Evolutionary conservation across 2,113 vertebrate genomes (phyloP), one percentile per base, ranked within the genome.

Genomic region (Heterochromis multidens): DNA sequence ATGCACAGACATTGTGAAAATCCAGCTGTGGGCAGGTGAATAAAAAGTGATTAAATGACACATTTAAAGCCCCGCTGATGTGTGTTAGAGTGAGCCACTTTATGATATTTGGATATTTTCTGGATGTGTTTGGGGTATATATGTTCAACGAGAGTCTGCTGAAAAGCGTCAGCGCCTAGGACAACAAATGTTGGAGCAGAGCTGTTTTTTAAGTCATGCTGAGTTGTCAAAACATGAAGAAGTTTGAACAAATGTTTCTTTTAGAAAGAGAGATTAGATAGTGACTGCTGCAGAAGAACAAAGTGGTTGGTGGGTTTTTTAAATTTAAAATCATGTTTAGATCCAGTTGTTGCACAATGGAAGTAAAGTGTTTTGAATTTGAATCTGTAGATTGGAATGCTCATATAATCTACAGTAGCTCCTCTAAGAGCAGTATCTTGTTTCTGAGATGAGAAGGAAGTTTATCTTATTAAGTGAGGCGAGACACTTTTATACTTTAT

Each of bases 151-250:
- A 5, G 33, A 77, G 21, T 57, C 31, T 19, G 67, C 29, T 56
- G 27, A 23, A 62, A 49, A 35, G 43, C n/a, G 12, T 62, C 25
- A 25, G 63, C 1, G 19, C 60, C 61, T 6, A 0, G 10, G 43
- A 74, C 85, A 33, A 58, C 43, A 63, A 52, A 43, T 0, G 40
- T 9, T 72, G 61, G 11, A 31, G 27, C 16, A 11, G 29, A 31
- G 43, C 19, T 23, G 21, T 14, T 59, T 77, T 82, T 82, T 59
- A 49, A 86, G 29, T 81, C 81, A 57, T 29, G 16, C 17, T 3
- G 40, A 88, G 33, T 33, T 79, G 56, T 79, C 54, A 4, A 60
- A 85, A 90, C 40, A 49, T 61, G 37, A 63, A 70, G n/a, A 81
- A 31, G 5, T 54, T 81, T 21, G 9, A 74, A 59, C 46, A 62